These are phyloP conservation scores for Drosophila multiciliata DNA, from an alignment of 2,888 invertebrate genomes.

Conservation along the genomic window DNA sequence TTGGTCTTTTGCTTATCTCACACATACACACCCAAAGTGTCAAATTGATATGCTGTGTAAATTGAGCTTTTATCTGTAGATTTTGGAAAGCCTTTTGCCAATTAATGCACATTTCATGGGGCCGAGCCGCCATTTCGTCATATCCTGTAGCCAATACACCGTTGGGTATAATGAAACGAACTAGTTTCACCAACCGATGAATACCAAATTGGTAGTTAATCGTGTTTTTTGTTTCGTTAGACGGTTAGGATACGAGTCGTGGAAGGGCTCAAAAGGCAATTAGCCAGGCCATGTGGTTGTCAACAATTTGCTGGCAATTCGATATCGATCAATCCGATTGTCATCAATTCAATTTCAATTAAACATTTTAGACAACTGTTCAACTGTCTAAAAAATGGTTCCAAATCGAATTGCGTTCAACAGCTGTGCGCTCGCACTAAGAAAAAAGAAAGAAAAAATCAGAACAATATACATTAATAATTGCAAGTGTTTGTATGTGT, in stretches of 20 bases:
- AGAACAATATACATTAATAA: background rate
- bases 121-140: conserved; percentile 13
- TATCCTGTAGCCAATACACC: conserved; percentile 7
- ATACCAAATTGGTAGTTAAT: background rate
- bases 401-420: conserved; percentile 2
- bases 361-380: background rate
- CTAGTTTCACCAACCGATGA: background rate
- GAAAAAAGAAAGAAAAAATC: background rate
- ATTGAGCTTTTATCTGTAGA: conserved; percentile 56
- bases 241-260: conserved; percentile 60
- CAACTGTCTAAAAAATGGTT: background rate
- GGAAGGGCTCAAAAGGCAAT: conserved; percentile 9
- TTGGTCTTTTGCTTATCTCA: conserved; percentile 24
- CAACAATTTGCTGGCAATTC: conserved; percentile 8
- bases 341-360: background rate
- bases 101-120: conserved; percentile 49
- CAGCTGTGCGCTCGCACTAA: conserved; percentile 50
- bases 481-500: conserved; percentile 1
- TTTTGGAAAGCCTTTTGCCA: conserved; percentile 40
- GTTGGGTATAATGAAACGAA: background rate
- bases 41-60: conserved; percentile 47
- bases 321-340: conserved; percentile 20
- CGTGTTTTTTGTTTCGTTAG: conserved; percentile 24
- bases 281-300: conserved; percentile 29
- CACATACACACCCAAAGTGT: background rate